Evolutionary conservation across 2,797 vertebrate genomes (phyloP), one percentile per base, ranked within the genome.

Genomic region (Helostoma temminkii): DNA sequence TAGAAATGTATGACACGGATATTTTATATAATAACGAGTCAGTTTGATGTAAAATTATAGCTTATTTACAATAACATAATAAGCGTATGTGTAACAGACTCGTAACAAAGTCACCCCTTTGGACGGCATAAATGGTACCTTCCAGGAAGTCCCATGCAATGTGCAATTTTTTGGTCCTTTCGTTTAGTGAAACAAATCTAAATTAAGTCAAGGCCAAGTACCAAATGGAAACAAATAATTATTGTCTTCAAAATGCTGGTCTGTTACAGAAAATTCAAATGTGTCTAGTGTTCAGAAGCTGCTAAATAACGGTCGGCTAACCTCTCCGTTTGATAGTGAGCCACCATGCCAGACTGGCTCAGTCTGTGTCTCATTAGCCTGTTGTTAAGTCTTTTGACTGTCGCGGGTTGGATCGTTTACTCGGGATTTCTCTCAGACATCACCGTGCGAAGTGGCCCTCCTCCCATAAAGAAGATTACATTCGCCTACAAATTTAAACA

Each of bases 401-500:
- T 95, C 52, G 93, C 93, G 0, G 93, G 84, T 8, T 96, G 94
- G 2, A 83, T 92, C 0, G 78, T 95, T 66, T 96, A 96, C 89
- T 96, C 96, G 4, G 96, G 96, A 52, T 89, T 98, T 32, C 87
- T 95, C 46, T 85, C 95, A 0, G 86, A 94, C 63, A 93, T 99
- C 37, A 84, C 84, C 9, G 92, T 98, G 73, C 89, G 93, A 16
- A 96, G 96, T 0, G 97, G 96, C 36, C 93, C 92, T 16, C 94
- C 97, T 0, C 95, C 96, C 6, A 79, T 98, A 0, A 92, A 92
- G 82, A 97, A 89, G 67, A 89, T 98, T 45, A 98, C 95, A 0
- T 56, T 97, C 80, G 97, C 95, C 68, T 98, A 98, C 88, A 98
- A 97, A 78, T 97, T 96, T 86, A 91, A 91, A 45, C 73, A 93